Base-by-base conservation (phyloP, 2,797 vertebrate genomes). In the Melanotaenia maccullochi region DNA sequence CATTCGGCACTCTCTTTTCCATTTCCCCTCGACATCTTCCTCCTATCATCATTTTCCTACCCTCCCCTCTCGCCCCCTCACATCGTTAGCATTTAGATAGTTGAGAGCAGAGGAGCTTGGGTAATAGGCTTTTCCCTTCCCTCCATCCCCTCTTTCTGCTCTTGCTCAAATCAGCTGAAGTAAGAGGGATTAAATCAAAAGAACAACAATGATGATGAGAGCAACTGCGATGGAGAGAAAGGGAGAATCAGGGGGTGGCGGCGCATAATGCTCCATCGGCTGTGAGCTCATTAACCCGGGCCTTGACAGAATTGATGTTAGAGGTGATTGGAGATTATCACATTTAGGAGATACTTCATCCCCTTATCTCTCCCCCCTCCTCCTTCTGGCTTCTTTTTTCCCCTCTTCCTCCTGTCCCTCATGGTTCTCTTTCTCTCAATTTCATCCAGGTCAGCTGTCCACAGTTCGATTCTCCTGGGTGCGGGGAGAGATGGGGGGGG, bases 81-180 rank as follows among this genome's bases (percentile, higher is more conserved):
- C 89, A 95, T 99, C 95, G 96, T 99, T 99, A 97, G 97, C 97
- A 99, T 99, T 99, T 99, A 99, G 97, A 99, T 99, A 96, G 97
- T 93, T 95, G 95, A 94, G 95, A 94, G 94, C 94, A 92, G 78
- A 3, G 93, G 90, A 94, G 93, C 93, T 94, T 90, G 89, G 93
- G 95, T 96, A 96, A 96, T 95, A 92, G 95, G 95, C 96, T 93
- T 96, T 92, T 88, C 89, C 95, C 95, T 94, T 75, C 78, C 83
- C 72, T 78, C 80, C 85, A 35, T 75, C 69, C 78, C 86, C 40
- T 79, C 82, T 81, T 73, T 80, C 85, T 76, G 83, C 94, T 93
- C 85, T 82, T 92, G 91, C 90, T 93, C 93, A 93, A 93, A 94
- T 94, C 93, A 93, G 90, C 94, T 95, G 95, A 96, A 92, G 96